Conservation (phyloP, 2,797 vertebrate genomes). For the Gastrophryne carolinensis region DNA sequence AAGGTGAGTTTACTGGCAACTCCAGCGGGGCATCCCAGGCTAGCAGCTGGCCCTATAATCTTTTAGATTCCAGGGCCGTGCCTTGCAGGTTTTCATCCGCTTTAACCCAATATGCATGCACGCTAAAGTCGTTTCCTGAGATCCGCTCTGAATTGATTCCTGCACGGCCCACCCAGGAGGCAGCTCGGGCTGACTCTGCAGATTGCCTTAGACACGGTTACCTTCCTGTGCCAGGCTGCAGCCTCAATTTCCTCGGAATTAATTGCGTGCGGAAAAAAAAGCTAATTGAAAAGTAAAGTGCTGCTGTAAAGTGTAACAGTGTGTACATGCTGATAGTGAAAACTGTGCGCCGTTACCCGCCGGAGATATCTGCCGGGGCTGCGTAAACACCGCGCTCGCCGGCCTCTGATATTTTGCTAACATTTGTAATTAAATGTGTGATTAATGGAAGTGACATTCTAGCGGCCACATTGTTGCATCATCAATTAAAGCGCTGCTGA, state of each 20-base stretch:
- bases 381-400: slow-evolving; percentile 23
- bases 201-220: too few relatives aligned
- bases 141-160: too few relatives aligned
- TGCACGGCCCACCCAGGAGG: too few relatives aligned
- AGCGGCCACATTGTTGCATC: neutral
- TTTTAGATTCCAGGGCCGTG: too few relatives aligned
- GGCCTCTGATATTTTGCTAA: slow-evolving; percentile 29
- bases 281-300: neutral
- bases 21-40: too few relatives aligned
- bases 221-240: neutral
- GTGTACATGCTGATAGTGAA: neutral
- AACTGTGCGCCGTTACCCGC: neutral
- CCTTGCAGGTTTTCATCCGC: too few relatives aligned
- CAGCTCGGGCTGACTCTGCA: too few relatives aligned
- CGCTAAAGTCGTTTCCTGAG: too few relatives aligned
- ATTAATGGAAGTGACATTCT: slow-evolving; percentile 51
- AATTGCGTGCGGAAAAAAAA: neutral
- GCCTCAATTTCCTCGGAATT: too few relatives aligned
- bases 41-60: too few relatives aligned
- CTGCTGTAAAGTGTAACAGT: neutral
- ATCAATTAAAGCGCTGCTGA: slow-evolving; percentile 37
- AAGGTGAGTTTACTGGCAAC: too few relatives aligned
- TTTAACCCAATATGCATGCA: too few relatives aligned
- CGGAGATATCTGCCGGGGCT: slow-evolving; percentile 5
- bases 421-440: slow-evolving; percentile 48